Evolutionary conservation across 2,888 invertebrate species (phyloP).

Genomic region (Netelia inedita): DNA sequence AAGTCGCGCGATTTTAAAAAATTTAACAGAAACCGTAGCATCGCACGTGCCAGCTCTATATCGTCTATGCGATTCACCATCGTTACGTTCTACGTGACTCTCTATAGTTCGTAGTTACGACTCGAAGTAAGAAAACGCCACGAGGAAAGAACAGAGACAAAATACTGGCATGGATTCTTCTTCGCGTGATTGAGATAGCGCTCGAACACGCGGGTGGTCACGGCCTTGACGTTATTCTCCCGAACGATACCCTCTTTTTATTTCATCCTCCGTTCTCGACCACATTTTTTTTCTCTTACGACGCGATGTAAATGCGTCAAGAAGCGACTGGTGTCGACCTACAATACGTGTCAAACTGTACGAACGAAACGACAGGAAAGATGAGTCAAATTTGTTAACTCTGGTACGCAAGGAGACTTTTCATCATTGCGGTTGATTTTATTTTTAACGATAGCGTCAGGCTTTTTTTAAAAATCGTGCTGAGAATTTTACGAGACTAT

Average conservation of each 20-base stretch:
- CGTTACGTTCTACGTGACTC: background rate
- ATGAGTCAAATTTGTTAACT: no score
- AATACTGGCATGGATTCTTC: no score
- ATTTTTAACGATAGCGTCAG: no score
- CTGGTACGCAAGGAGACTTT: no score
- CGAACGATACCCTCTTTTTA: conserved; percentile 39
- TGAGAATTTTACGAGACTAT: no score
- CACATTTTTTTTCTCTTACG: conserved; percentile 47
- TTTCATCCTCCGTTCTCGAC: conserved; percentile 2
- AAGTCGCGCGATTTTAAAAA: conserved; percentile 32
- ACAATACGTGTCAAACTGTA: no score
- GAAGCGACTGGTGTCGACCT: conserved; percentile 11
- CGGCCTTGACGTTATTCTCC: conserved; percentile 60
- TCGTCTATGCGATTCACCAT: conserved; percentile 8
- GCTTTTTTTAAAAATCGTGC: no score
- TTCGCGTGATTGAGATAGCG: conserved; percentile 51
- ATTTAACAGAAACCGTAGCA: conserved; percentile 41
- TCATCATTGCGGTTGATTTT: no score
- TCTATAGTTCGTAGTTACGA: background rate
- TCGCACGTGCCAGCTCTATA: conserved; percentile 34
- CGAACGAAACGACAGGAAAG: no score
- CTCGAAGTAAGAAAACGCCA: conserved; percentile 35
- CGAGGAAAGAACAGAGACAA: background rate
- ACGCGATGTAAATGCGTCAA: conserved; percentile 60
- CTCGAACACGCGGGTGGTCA: conserved; percentile 61